Percentiles rank a stretch among this genome's conserved stretches.
Conservation (phyloP, 2,888 invertebrate genomes). For the Stramonita haemastoma region DNA sequence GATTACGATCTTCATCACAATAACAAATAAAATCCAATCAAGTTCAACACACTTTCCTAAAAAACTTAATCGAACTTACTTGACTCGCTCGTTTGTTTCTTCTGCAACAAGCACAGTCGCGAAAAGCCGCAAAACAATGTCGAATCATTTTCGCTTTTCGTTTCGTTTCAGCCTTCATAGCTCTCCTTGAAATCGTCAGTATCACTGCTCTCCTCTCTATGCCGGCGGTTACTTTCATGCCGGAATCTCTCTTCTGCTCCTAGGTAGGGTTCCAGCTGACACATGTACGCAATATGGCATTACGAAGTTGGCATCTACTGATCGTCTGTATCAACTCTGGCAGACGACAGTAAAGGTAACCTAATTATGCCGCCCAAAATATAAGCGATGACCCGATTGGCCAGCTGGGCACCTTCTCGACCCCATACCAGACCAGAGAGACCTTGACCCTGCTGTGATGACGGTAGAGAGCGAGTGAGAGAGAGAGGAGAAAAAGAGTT, state of each 20-base stretch:
- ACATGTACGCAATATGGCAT: conserved; percentile 27
- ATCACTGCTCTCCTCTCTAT: neutral
- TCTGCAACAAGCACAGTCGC: neutral
- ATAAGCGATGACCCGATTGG: conserved; percentile 16
- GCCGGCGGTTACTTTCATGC: conserved; percentile 8
- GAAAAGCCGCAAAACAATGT: conserved; percentile 5
- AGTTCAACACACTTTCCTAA: neutral
- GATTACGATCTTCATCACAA: neutral
- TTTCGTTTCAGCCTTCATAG: conserved; percentile 28
- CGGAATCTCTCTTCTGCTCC: neutral
- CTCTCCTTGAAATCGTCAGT: neutral
- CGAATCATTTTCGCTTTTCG: conserved; percentile 29
- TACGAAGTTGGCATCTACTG: neutral
- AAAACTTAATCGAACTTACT: neutral
- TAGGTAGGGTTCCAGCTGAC: neutral
- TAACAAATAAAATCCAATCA: neutral
- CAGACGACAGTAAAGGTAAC: neutral
- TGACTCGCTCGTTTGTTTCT: neutral
- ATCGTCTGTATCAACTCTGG: no score
- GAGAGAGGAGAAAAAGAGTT: neutral
- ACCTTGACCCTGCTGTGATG: neutral
- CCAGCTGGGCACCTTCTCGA: conserved; percentile 3
- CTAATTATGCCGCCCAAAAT: conserved; percentile 31
- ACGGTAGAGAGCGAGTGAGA: no score
- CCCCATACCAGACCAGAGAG: neutral